A percentile compares a stretch with the other conserved stretches of the same genome.
Conservation (phyloP, 2,888 invertebrate species). For the Ophion obscuratus region DNA sequence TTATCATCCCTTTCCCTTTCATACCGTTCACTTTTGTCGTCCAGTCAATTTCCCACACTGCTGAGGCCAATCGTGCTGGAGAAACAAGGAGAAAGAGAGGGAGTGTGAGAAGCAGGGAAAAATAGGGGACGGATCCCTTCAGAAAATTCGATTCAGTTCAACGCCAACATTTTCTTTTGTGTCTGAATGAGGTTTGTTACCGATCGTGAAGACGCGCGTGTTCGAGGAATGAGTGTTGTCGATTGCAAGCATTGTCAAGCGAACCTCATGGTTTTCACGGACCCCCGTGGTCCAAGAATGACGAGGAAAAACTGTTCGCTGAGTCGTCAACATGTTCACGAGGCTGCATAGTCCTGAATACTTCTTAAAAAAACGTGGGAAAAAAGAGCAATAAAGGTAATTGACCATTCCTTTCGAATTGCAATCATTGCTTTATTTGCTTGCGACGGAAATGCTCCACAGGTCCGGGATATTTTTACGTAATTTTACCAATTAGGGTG, state of each 20-base stretch:
- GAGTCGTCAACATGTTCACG: slow-evolving; percentile 26
- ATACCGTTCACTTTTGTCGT: slow-evolving; percentile 21
- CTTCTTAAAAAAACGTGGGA: neutral
- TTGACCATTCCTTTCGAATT: slow-evolving; percentile 26
- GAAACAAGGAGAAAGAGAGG: neutral
- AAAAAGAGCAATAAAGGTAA: neutral
- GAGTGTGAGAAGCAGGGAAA: neutral
- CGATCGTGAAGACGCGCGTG: slow-evolving; percentile 65
- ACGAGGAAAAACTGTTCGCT: neutral
- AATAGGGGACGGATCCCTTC: neutral
- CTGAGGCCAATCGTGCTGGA: neutral
- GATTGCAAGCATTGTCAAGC: slow-evolving; percentile 55
- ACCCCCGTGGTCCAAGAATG: neutral
- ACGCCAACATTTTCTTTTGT: slow-evolving; percentile 74
- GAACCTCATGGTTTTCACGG: slow-evolving; percentile 10
- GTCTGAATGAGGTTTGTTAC: slow-evolving; percentile 78
- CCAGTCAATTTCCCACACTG: neutral
- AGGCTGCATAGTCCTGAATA: neutral
- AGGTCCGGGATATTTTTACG: slow-evolving; percentile 28
- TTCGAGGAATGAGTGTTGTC: slow-evolving; percentile 21
- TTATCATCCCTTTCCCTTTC: slow-evolving; percentile 11
- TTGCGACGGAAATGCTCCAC: slow-evolving; percentile 10
- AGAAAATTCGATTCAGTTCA: slow-evolving; percentile 77
- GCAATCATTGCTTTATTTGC: slow-evolving; percentile 43
- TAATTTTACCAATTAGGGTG: slow-evolving; percentile 53